These are phyloP conservation scores for Oxyruncus cristatus DNA, from an alignment of 2,113 vertebrate genomes.

Conservation along the genomic window DNA sequence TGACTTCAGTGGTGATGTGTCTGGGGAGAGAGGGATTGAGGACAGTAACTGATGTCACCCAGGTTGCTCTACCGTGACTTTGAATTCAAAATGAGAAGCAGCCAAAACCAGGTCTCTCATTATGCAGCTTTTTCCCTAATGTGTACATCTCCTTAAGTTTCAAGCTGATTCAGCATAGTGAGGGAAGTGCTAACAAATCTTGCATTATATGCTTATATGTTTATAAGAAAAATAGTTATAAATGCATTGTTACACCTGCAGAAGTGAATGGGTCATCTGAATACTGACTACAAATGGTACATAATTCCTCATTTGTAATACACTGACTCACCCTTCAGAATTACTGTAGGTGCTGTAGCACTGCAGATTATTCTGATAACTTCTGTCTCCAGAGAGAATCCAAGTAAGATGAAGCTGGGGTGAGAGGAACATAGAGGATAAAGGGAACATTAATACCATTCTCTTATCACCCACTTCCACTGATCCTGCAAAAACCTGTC, in stretches of 20 bases:
- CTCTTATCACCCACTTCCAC: not conserved
- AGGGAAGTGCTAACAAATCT: not conserved
- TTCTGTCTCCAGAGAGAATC: not conserved
- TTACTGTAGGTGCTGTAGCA: not conserved
- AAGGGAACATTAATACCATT: fast-evolving
- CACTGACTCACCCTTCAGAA: not conserved
- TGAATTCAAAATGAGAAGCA: not conserved
- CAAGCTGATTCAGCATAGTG: not conserved
- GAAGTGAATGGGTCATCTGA: not conserved
- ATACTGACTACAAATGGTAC: fast-evolving
- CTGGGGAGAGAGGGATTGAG: not conserved
- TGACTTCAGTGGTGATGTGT: not conserved
- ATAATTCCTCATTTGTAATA: not conserved
- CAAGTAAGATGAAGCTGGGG: not conserved
- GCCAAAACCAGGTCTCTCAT: not conserved
- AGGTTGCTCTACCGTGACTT: not conserved
- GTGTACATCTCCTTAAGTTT: not conserved
- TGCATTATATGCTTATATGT: not conserved
- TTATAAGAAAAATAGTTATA: not conserved
- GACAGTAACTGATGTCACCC: not conserved
- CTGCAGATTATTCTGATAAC: not conserved
- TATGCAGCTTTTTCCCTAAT: not conserved
- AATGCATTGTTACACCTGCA: not conserved
- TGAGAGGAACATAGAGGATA: not conserved
- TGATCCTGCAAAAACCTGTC: not conserved